Evolutionary conservation across 2,888 invertebrate species (phyloP).

Genomic region (Geophilus truncorum): DNA sequence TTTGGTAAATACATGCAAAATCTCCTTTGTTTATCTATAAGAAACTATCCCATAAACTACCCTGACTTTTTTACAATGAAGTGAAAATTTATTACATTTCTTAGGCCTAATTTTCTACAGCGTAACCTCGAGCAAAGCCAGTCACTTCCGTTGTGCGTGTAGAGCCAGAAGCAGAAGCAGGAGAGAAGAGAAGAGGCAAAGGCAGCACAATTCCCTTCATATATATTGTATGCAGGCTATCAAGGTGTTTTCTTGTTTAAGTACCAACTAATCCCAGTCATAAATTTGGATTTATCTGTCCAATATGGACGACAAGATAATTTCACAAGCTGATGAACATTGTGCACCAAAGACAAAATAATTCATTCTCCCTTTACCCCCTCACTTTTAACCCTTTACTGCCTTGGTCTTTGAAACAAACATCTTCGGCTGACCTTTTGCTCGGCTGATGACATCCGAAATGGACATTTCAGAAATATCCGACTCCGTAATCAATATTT

Average conservation of each 20-base stretch:
- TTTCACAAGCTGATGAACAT: conserved; percentile 32
- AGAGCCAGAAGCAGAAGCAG: neutral
- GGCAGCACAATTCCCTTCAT: neutral
- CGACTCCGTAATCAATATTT: neutral
- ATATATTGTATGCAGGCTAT: conserved; percentile 23
- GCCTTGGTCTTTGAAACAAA: neutral
- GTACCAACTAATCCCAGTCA: conserved; percentile 31
- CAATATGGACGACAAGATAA: conserved; percentile 30
- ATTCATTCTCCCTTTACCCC: conserved; percentile 25
- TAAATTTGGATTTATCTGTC: conserved; percentile 33
- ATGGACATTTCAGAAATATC: neutral
- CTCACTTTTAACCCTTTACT: neutral
- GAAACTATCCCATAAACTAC: too few relatives aligned
- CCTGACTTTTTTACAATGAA: neutral
- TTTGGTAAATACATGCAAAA: too few relatives aligned
- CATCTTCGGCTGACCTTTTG: neutral
- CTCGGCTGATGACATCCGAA: neutral
- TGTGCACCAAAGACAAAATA: conserved; percentile 2
- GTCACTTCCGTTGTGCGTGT: neutral
- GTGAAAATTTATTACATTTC: neutral
- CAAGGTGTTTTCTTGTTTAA: conserved; percentile 33
- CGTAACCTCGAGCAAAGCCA: neutral
- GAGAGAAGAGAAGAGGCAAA: too few relatives aligned
- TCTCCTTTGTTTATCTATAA: too few relatives aligned
- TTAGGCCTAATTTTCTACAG: neutral